Conservation (phyloP, 2,113 vertebrate species). For the Plecturocebus donacophilus region DNA sequence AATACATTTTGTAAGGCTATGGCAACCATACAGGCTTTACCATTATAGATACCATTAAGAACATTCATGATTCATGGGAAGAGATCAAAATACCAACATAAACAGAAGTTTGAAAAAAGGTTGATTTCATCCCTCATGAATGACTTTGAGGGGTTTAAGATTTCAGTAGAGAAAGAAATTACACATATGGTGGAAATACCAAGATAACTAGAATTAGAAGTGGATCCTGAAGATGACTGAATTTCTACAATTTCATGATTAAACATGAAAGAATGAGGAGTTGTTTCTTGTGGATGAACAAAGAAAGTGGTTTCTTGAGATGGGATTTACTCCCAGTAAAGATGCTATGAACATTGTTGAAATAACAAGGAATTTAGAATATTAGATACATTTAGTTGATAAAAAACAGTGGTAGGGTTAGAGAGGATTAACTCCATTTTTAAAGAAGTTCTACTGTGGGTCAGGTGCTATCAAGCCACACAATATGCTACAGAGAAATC, state of each 20-base stretch:
- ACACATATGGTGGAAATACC: not conserved
- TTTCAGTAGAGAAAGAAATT: not conserved
- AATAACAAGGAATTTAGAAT: not conserved
- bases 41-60: not conserved
- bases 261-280: not conserved
- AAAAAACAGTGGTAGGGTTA: not conserved
- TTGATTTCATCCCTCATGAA: not conserved
- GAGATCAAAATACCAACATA: not conserved
- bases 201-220: not conserved
- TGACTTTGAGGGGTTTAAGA: not conserved
- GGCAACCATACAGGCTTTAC: not conserved
- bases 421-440: not conserved
- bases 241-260: not conserved
- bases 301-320: not conserved
- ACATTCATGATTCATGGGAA: not conserved
- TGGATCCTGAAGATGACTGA: not conserved
- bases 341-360: not conserved
- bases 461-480: not conserved
- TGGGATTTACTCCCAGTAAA: not conserved
- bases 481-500: not conserved
- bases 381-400: not conserved
- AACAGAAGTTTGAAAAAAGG: not conserved
- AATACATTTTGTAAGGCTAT: not conserved
- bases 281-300: not conserved
- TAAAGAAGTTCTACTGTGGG: not conserved